These are phyloP conservation scores for Athetis lepigone DNA, from an alignment of 2,888 invertebrate species.

Conservation along the genomic window DNA sequence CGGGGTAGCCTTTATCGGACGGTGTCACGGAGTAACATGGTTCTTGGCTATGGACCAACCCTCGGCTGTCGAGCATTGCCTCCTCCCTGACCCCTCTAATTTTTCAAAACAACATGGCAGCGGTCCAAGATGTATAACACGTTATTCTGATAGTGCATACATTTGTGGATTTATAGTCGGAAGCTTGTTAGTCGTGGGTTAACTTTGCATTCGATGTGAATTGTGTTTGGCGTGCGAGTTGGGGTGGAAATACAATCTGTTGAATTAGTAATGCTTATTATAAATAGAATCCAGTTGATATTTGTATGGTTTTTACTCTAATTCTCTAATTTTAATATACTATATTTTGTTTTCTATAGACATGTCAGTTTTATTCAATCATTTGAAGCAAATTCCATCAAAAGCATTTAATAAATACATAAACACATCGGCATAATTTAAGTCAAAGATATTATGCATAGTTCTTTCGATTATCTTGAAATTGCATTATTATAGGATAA, in stretches of 20 bases:
- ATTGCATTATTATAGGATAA: too few relatives aligned
- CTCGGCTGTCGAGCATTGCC: constrained; percentile 63
- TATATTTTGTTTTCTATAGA: too few relatives aligned
- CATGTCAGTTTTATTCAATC: too few relatives aligned
- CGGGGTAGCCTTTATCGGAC: constrained; percentile 62
- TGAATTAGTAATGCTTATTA: not conserved
- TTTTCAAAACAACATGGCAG: constrained; percentile 87
- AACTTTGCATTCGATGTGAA: constrained; percentile 16
- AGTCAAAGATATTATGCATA: too few relatives aligned
- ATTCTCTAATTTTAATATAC: too few relatives aligned
- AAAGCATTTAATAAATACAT: too few relatives aligned
- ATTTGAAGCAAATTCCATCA: too few relatives aligned
- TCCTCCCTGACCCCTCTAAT: constrained; percentile 75
- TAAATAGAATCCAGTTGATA: not conserved
- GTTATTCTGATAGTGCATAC: constrained; percentile 77
- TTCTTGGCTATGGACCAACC: constrained; percentile 82
- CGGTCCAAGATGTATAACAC: constrained; percentile 80
- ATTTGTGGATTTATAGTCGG: constrained; percentile 70
- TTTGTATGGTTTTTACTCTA: not conserved
- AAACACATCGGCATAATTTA: too few relatives aligned
- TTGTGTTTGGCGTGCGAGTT: not conserved
- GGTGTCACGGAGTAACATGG: constrained; percentile 72
- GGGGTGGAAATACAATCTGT: not conserved
- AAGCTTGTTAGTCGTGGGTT: constrained; percentile 58
- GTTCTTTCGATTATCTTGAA: too few relatives aligned